These are phyloP conservation scores for Nemotelus nigrinus DNA, from an alignment of 2,888 invertebrate species.

Conservation along the genomic window DNA sequence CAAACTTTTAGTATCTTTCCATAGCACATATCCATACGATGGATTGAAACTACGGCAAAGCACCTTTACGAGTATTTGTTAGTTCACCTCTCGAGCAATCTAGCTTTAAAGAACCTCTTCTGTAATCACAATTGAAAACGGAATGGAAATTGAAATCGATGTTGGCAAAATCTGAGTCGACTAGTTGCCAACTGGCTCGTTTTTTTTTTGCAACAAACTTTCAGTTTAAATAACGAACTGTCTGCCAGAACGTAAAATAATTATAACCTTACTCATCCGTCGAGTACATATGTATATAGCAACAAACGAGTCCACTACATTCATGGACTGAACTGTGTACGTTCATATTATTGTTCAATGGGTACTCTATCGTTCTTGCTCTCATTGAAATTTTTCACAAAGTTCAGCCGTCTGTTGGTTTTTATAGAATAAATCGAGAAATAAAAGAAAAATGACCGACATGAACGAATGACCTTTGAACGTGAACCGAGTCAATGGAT, in stretches of 20 bases:
- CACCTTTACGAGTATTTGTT: too few species aligned
- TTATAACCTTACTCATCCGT: conserved; percentile 5
- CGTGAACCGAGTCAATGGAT: conserved; percentile 2
- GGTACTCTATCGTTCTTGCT: too few species aligned
- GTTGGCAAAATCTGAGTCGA: background rate
- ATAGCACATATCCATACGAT: too few species aligned
- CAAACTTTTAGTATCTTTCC: too few species aligned
- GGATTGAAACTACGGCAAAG: too few species aligned
- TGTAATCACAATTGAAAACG: conserved; percentile 16
- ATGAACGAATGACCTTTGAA: background rate
- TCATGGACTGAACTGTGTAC: background rate
- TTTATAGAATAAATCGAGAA: background rate
- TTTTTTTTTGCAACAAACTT: background rate
- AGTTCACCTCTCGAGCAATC: too few species aligned
- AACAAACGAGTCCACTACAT: background rate
- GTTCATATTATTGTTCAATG: background rate
- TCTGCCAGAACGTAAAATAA: conserved; percentile 25
- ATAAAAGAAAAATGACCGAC: conserved; percentile 7
- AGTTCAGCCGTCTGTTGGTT: conserved; percentile 25
- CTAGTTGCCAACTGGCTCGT: background rate
- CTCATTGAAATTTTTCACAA: background rate
- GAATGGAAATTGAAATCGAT: background rate
- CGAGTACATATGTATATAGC: too few species aligned
- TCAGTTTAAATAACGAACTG: conserved; percentile 39
- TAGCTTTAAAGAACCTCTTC: background rate